Base-by-base conservation (phyloP, 2,888 invertebrate species). In the Toxonevra muliebris region DNA sequence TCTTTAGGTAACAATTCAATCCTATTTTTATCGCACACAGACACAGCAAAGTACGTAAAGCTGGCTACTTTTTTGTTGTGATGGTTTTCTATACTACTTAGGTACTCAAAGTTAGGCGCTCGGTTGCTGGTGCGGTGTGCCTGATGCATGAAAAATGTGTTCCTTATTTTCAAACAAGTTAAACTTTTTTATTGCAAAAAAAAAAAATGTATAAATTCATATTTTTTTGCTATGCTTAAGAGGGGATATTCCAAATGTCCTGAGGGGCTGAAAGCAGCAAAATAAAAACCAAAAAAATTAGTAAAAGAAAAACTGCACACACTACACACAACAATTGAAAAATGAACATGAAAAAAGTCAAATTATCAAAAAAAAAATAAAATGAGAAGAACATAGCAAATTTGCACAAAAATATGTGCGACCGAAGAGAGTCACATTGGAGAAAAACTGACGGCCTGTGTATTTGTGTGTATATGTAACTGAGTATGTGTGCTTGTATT, bases 1-100 rank as follows among this genome's bases (percentile, higher is more conserved):
- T 68, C 65, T 61, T 55, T 52, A 12, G 65, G 64, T 57, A 64
- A 68, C 61, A 68, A 68, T 65, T 68, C 68, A 68, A 65, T 68
- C 30, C 67, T 58, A 45, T 12, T 13, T 13, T 13, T 41, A 11
- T 10, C 53, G 1, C 53, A 53, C 53, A n/a, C 17, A 15, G 15
- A 12, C 13, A 17, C 15, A 1, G 13, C 17, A 13, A 11, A n/a
- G 17, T 10, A 53, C 10, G 17, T 15, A 53, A 10, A 53, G 53
- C 53, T 53, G 53, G 13, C 1, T 53, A 11, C 53, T 12, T 15
- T 17, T n/a, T n/a, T n/a, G n/a, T n/a, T n/a, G n/a, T n/a, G n/a
- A n/a, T n/a, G n/a, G n/a, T n/a, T n/a, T n/a, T n/a, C n/a, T n/a
- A n/a, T n/a, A n/a, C n/a, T n/a, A n/a, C n/a, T n/a, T n/a, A n/a